Conservation (phyloP, 2,797 vertebrate genomes). For the Sphenopsis melanotis region DNA sequence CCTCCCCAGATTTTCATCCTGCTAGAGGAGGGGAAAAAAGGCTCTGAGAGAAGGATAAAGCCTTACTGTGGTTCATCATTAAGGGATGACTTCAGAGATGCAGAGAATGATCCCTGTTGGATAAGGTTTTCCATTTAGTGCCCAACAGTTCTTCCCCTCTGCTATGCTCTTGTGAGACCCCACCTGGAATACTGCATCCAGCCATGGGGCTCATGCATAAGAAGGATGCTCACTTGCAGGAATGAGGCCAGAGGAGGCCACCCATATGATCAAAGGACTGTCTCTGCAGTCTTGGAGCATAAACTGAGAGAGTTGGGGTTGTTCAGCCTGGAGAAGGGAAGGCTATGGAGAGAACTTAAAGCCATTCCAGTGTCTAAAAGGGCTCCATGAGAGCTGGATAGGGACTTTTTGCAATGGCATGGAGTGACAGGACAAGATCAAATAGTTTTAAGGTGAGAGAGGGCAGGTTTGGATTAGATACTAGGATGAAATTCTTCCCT, state of each 20-base stretch:
- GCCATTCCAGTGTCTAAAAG: not conserved
- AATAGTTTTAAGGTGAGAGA: not conserved
- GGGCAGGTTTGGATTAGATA: not conserved
- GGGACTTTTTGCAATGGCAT: not conserved
- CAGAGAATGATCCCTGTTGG: not conserved
- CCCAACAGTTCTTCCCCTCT: not conserved
- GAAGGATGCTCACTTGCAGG: not conserved
- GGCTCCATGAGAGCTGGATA: not conserved
- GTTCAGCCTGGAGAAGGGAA: not conserved
- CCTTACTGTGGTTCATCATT: not conserved
- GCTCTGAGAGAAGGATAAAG: not conserved
- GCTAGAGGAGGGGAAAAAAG: not conserved
- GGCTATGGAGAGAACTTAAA: not conserved
- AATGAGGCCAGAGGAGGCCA: not conserved
- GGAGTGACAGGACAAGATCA: not conserved
- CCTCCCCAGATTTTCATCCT: not conserved
- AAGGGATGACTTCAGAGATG: not conserved
- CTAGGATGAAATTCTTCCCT: not conserved
- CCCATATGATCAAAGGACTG: not conserved
- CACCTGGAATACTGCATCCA: not conserved
- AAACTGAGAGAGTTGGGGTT: not conserved
- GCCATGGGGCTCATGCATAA: rapidly evolving
- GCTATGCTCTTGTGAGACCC: not conserved
- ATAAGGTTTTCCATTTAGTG: not conserved
- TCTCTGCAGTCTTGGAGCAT: not conserved